Base-by-base conservation (phyloP, 2,888 invertebrate species). In the Eledone cirrhosa region DNA sequence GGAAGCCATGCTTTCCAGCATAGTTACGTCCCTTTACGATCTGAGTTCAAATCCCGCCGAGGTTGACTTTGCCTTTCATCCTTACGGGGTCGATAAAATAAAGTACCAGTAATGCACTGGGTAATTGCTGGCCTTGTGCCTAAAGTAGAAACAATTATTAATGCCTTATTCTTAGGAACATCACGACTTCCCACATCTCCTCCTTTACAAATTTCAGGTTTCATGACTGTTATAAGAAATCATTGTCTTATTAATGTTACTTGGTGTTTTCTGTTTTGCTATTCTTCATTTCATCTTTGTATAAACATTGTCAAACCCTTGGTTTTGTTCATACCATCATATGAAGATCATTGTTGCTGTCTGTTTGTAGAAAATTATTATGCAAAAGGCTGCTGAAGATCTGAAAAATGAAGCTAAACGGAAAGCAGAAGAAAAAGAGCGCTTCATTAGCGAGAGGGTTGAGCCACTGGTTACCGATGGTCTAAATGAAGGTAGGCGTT, bases 361-460 rank as follows among this genome's bases (percentile, higher is more conserved):
- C 76, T 78, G 78, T 78, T 85, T 89, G 48, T 91, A 98, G 98
- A 94, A 98, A 93, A 93, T 99, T 94, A 94, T 99, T 93, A 98
- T 99, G 95, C 97, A 98, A 93, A 99, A 99, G 94, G 99, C 99
- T 92, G 99, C 99, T 88, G 99, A 99, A 92, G 99, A 99, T 92
- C 93, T 99, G 93, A 98, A 98, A 93, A 98, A 98, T 92, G 98
- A 99, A 93, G 98, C 99, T 92, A 97, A 98, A 93, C 95, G 97
- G 91, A 98, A 99, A 93, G 97, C 98, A 81, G 97, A 97, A 85
- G 99, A 98, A 92, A 90, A 89, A 82, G 90, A 89, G 83, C 84
- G 85, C 79, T 86, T 86, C 83, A 89, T 91, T 81, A 89, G 88
- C 82, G 84, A 85, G 77, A 82, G 86, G 78, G 88, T 91, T 22